Base-by-base conservation (phyloP, 2,797 vertebrate species). In the Sternarchorhynchus goeldii region DNA sequence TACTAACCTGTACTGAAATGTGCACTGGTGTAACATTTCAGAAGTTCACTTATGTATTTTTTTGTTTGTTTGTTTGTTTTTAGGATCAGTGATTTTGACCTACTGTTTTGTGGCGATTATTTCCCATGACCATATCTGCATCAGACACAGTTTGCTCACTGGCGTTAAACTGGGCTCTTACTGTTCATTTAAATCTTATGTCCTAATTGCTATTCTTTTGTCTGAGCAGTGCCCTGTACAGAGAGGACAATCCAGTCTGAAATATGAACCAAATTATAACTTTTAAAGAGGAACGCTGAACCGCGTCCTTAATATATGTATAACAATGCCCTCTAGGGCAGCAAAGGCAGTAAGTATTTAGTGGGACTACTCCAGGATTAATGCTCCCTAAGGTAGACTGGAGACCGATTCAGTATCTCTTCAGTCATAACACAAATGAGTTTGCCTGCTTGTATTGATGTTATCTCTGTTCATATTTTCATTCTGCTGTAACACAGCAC, bases 251-350 rank as follows among this genome's bases (percentile, higher is more conserved):
- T 17, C 31, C 21, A 68, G 32, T 53, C 5, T 53, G 45, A 31
- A 12, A 68, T 68, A 29, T 16, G 53, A 50, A 53, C 14, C 21
- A 31, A 25, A 29, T 50, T 16, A 45, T 6, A 67, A 53, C 25
- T 68, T 65, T 45, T 68, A 68, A 68, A 55, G 25, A 68, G 25
- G 10, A 50, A 50, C 8, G 45, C 45, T 50, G 45, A 50, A 50
- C 10, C 45, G 14, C 3, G 45, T 50, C 10, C 45, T 50, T 50
- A 50, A 50, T 12, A 50, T 50, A 50, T 12, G 10, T 12, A 29
- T 29, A 31, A 68, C 53, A 50, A 50, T 50, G 39, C 14, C 39
- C 65, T 50, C 20, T 67, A 45, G 25, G n/a, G 18, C 63, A 65
- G 64, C 36, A 67, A 45, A 21, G 14, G 36, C 36, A 67, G 10